Evolutionary conservation across 2,888 invertebrate species (phyloP).

Genomic region (Scelioninae gen. 1): DNA sequence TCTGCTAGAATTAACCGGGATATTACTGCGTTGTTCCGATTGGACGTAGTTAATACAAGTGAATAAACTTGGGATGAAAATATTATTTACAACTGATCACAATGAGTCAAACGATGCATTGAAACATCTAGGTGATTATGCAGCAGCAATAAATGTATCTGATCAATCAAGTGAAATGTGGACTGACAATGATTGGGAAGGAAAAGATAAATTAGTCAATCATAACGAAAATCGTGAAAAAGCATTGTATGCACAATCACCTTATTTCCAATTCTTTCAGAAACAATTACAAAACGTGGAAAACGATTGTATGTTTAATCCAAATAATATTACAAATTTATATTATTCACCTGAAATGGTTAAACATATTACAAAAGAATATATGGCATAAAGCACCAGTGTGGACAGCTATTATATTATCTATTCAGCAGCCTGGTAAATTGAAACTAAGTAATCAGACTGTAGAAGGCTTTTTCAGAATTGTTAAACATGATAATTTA

Average conservation of each 20-base stretch:
- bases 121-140: background rate
- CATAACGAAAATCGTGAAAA: conserved; percentile 1
- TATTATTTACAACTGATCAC: background rate
- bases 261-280: conserved; percentile 2
- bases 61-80: background rate
- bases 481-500: background rate
- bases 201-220: background rate
- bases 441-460: conserved; percentile 21
- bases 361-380: background rate
- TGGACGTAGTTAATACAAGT: conserved; percentile 2
- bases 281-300: background rate
- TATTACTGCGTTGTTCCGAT: conserved; percentile 4
- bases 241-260: conserved; percentile 16
- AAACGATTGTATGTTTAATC: background rate
- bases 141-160: background rate
- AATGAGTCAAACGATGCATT: background rate
- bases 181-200: background rate
- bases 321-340: background rate
- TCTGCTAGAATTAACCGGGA: conserved; percentile 6
- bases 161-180: background rate
- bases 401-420: conserved; percentile 16
- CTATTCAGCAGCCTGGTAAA: background rate
- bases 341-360: background rate
- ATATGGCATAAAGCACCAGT: conserved; percentile 1
- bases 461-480: conserved; percentile 4